phyloP scores from a whole-genome alignment of 2,797 vertebrate species.

The Uromys caudimaculatus region DNA sequence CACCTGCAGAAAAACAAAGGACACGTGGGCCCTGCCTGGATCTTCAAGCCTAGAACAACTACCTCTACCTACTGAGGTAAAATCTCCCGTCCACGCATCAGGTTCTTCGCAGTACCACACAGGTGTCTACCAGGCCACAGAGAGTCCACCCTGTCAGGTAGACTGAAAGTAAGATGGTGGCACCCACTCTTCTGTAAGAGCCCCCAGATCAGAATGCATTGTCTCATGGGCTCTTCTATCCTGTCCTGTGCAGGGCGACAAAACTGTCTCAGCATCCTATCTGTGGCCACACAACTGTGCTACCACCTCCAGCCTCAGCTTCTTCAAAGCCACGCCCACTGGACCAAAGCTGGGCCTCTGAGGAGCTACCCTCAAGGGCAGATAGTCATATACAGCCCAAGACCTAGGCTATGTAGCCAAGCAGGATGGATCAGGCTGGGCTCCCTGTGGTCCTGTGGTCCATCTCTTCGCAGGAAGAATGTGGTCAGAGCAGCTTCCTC shows the following conservation, averaged over 20 bases:
- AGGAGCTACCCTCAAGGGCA: background rate
- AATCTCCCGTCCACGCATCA: background rate
- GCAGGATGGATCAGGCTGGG: background rate
- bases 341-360: background rate
- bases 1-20: constrained; percentile 86
- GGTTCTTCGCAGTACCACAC: background rate
- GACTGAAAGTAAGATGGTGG: background rate
- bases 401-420: background rate
- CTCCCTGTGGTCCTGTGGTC: background rate
- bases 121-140: background rate
- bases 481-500: background rate
- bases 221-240: background rate
- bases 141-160: background rate
- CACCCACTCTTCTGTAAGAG: background rate
- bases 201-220: background rate
- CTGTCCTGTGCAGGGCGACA: rapidly evolving
- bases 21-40: background rate
- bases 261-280: background rate
- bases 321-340: background rate
- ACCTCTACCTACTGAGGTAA: background rate
- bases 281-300: background rate
- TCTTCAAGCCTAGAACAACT: background rate
- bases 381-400: no score
- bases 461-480: background rate
- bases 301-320: background rate